phyloP scores from a whole-genome alignment of 2,888 invertebrate genomes.

The Limnephilus lunatus region DNA sequence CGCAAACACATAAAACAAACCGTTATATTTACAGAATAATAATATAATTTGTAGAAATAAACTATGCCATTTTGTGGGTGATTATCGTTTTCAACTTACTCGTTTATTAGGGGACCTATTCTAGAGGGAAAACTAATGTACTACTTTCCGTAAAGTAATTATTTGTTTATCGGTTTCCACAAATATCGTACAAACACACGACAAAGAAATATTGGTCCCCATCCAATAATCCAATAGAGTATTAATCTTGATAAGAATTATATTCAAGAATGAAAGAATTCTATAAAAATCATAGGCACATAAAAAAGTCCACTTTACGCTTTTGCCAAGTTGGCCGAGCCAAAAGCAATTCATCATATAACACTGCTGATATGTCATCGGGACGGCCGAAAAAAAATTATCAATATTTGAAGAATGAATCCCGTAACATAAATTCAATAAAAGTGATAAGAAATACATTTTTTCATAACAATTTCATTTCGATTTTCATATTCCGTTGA shows the following conservation, averaged over 20 bases:
- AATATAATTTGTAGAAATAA: background rate
- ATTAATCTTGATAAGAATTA: conserved; percentile 30
- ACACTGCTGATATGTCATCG: conserved; percentile 34
- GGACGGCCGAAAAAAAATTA: background rate
- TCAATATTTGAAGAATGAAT: background rate
- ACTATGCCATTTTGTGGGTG: background rate
- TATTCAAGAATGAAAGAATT: conserved; percentile 17
- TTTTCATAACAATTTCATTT: background rate
- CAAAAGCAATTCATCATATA: conserved; percentile 37
- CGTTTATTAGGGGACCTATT: background rate
- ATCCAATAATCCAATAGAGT: background rate
- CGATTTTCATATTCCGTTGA: background rate
- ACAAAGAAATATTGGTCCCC: background rate
- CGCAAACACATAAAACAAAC: background rate
- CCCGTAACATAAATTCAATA: background rate
- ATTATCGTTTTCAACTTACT: background rate
- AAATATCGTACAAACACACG: too few relatives aligned
- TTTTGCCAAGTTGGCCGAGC: conserved; percentile 38
- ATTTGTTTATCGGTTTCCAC: background rate
- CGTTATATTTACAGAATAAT: background rate
- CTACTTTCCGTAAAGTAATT: background rate
- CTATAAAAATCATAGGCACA: conserved; percentile 8
- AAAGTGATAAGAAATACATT: background rate
- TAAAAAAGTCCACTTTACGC: conserved; percentile 36
- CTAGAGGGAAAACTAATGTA: background rate